Evolutionary conservation across 2,888 invertebrate species (phyloP).

Genomic region (Fragum fragum): DNA sequence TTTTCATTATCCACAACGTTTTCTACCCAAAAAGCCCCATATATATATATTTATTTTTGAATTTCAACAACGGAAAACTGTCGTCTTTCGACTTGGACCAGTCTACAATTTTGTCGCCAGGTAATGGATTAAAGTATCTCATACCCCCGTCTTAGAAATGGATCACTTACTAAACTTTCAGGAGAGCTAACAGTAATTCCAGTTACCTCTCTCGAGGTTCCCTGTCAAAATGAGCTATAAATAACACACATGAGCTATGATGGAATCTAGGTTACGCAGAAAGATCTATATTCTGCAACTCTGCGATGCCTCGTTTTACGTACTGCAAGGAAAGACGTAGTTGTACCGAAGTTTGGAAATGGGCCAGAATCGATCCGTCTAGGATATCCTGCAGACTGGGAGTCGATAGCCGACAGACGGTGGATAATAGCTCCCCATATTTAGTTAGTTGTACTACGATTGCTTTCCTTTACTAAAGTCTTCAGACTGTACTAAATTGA

Average conservation of each 20-base stretch:
- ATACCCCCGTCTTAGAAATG: too few relatives aligned
- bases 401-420: conserved; percentile 46
- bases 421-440: conserved; percentile 44
- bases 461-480: conserved; percentile 9
- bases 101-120: too few relatives aligned
- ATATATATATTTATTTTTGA: too few relatives aligned
- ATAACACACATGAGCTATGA: background rate
- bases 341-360: conserved; percentile 24
- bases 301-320: conserved; percentile 20
- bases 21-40: too few relatives aligned
- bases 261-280: conserved; percentile 20
- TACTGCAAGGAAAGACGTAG: conserved; percentile 14
- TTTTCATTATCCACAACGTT: too few relatives aligned
- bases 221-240: conserved; percentile 8
- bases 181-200: too few relatives aligned
- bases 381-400: conserved; percentile 49
- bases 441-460: conserved; percentile 23
- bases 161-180: too few relatives aligned
- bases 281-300: conserved; percentile 23
- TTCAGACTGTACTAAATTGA: too few relatives aligned
- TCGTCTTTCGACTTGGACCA: too few relatives aligned
- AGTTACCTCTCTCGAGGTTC: background rate
- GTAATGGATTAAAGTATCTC: too few relatives aligned
- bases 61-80: too few relatives aligned
- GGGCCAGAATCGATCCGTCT: conserved; percentile 55